phyloP scores from a whole-genome alignment of 2,888 invertebrate species.

The Campaea margaritaria region DNA sequence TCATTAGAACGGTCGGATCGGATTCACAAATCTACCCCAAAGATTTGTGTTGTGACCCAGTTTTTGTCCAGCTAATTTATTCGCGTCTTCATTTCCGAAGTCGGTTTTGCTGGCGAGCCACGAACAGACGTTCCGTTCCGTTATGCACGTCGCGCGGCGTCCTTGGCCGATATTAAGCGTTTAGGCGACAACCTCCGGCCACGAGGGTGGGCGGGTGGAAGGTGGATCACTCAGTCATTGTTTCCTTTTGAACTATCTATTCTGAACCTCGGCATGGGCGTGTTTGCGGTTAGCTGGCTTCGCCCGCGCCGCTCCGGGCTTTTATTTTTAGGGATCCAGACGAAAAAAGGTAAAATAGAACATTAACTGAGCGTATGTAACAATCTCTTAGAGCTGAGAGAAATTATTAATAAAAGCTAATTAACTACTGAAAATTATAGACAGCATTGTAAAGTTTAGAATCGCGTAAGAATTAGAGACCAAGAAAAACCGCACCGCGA shows the following conservation, averaged over 20 bases:
- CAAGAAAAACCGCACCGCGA: too few relatives aligned
- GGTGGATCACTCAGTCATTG: constrained; percentile 68
- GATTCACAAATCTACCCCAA: constrained; percentile 9
- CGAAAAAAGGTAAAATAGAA: not conserved
- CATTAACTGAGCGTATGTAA: too few relatives aligned
- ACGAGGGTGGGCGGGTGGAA: constrained; percentile 50
- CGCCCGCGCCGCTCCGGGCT: constrained; percentile 1
- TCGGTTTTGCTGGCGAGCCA: constrained; percentile 46
- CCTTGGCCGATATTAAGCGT: constrained; percentile 80
- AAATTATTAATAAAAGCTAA: too few relatives aligned
- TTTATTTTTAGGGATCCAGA: not conserved
- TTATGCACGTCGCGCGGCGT: constrained; percentile 57
- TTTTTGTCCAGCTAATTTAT: constrained; percentile 53
- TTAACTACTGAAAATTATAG: too few relatives aligned
- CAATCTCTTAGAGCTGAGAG: too few relatives aligned
- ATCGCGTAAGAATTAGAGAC: too few relatives aligned
- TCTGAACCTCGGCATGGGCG: constrained; percentile 48
- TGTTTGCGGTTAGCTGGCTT: constrained; percentile 48
- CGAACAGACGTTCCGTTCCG: constrained; percentile 42
- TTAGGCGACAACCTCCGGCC: constrained; percentile 59
- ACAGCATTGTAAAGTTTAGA: too few relatives aligned
- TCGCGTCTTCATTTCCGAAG: constrained; percentile 50
- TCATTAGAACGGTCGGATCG: constrained; percentile 30
- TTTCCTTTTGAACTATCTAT: constrained; percentile 65
- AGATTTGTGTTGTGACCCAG: constrained; percentile 49